These are phyloP conservation scores for Saturnia japonica DNA, from an alignment of 2,888 invertebrate species.

Conservation along the genomic window DNA sequence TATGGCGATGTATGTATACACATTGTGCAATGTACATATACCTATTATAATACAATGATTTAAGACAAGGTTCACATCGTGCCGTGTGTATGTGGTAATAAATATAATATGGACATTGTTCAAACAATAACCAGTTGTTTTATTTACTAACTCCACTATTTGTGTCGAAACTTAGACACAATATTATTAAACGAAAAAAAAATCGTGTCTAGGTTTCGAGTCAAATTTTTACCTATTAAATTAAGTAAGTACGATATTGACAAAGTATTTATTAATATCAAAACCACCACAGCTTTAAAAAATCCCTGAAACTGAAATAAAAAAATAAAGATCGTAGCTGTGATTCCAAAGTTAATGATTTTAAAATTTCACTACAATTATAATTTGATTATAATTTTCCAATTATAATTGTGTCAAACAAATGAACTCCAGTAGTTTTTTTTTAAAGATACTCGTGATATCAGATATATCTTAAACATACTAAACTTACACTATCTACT, in stretches of 20 bases:
- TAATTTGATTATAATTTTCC: too few relatives aligned
- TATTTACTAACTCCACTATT: slow-evolving; percentile 51
- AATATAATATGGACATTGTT: slow-evolving; percentile 95
- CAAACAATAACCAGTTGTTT: slow-evolving; percentile 85
- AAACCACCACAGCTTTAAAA: background rate
- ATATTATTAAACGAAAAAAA: background rate
- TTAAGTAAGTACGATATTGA: background rate
- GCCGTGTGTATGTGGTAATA: slow-evolving; percentile 95
- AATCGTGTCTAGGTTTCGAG: background rate
- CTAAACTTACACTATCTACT: too few relatives aligned
- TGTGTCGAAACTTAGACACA: background rate
- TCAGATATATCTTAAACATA: too few relatives aligned
- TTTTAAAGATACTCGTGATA: too few relatives aligned
- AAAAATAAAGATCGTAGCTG: too few relatives aligned
- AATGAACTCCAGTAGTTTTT: too few relatives aligned
- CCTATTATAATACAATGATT: slow-evolving; percentile 87
- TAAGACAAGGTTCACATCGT: slow-evolving; percentile 95
- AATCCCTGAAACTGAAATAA: too few relatives aligned
- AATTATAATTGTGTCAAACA: too few relatives aligned
- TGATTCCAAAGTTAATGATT: too few relatives aligned
- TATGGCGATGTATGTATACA: slow-evolving; percentile 86
- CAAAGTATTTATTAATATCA: too few relatives aligned
- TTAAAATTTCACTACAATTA: too few relatives aligned
- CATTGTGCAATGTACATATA: slow-evolving; percentile 88
- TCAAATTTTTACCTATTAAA: background rate